These are phyloP conservation scores for Ptyas mucosa DNA, from an alignment of 2,113 vertebrate genomes.

Conservation along the genomic window DNA sequence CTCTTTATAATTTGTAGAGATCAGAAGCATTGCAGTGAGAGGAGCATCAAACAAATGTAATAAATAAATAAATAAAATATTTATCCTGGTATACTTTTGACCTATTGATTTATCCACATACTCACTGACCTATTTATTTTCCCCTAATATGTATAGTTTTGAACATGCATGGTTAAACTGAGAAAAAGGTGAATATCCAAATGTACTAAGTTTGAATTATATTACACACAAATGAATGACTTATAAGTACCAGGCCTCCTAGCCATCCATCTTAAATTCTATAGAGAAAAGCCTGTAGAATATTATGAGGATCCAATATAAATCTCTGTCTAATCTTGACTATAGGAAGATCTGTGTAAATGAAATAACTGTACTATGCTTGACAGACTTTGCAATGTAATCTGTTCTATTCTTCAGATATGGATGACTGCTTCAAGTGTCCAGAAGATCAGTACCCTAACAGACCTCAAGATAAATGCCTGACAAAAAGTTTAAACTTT, in stretches of 20 bases:
- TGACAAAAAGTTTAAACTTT: not conserved
- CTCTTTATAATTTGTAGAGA: not conserved
- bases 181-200: not conserved
- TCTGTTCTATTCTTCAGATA: not conserved
- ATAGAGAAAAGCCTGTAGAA: not conserved
- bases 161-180: not conserved
- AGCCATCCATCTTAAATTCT: not conserved
- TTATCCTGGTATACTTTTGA: not conserved
- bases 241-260: not conserved
- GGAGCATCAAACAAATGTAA: too few species aligned
- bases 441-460: not conserved
- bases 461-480: not conserved
- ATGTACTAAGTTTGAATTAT: not conserved
- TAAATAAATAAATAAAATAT: not conserved
- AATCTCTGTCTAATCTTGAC: too few species aligned
- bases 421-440: not conserved
- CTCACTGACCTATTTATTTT: not conserved
- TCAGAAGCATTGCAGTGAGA: not conserved
- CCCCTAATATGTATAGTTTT: not conserved
- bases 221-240: not conserved
- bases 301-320: not conserved
- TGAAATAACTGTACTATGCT: not conserved
- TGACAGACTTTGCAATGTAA: not conserved
- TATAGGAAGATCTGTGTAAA: not conserved
- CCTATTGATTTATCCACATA: not conserved